A percentile compares a stretch with the other conserved stretches of the same genome.
Evolutionary conservation across 2,113 vertebrate genomes (phyloP).

Genomic region (Circaetus gallicus): DNA sequence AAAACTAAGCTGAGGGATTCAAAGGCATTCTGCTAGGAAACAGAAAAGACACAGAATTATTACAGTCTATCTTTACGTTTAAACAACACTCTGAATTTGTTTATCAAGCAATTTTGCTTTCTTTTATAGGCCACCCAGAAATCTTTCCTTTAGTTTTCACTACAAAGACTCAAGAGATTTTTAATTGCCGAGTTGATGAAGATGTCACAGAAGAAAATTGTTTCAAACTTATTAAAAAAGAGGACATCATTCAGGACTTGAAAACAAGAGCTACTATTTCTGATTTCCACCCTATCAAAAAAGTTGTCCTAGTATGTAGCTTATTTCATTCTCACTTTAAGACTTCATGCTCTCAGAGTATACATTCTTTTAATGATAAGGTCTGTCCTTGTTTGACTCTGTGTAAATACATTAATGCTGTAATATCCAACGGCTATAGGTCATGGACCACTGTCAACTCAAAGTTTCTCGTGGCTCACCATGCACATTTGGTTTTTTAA

Average conservation of each 20-base stretch:
- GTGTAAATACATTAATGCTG: not conserved
- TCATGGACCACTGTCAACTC: not conserved
- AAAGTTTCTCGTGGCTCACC: not conserved
- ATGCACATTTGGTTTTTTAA: not conserved
- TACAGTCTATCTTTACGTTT: not conserved
- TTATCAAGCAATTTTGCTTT: not conserved
- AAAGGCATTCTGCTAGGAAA: not conserved
- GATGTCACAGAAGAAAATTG: constrained; percentile 82
- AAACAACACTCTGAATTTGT: not conserved
- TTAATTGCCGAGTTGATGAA: constrained; percentile 79
- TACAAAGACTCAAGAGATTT: constrained; percentile 87
- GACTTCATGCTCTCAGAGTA: not conserved
- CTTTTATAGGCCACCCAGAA: constrained; percentile 79
- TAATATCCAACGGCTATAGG: not conserved
- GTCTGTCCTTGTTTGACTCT: not conserved
- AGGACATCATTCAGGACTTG: constrained; percentile 84
- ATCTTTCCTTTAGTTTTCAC: constrained; percentile 89
- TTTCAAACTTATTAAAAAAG: constrained; percentile 86
- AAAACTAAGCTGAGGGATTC: not conserved
- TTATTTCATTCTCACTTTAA: not conserved
- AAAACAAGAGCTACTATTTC: constrained; percentile 83
- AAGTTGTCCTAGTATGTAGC: constrained; percentile 76
- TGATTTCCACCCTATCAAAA: constrained; percentile 88
- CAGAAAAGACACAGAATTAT: not conserved
- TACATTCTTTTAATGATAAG: not conserved